Evolutionary conservation across 30 jellyfish, hydroid and myxozoan species (phyloP).

Genomic region (Pseudorhiza aurosa): DNA sequence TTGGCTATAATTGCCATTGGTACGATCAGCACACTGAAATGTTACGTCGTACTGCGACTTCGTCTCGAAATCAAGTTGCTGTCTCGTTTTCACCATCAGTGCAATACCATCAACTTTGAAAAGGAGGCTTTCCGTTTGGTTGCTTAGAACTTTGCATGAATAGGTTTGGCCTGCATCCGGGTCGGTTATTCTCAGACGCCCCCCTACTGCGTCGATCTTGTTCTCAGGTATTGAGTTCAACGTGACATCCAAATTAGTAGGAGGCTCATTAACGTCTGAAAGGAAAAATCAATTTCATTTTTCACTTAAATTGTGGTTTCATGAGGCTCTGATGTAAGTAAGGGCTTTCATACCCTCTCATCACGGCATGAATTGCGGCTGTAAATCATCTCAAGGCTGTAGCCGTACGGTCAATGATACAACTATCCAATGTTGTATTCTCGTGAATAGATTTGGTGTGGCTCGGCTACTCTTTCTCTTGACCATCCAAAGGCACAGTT

Average conservation of each 20-base stretch:
- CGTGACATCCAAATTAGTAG: conserved; percentile 31
- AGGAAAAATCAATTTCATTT: background rate
- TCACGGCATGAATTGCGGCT: too few species aligned
- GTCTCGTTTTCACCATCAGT: conserved; percentile 32
- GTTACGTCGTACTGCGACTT: conserved; percentile 30
- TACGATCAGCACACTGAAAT: conserved; percentile 43
- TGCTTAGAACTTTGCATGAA: conserved; percentile 33
- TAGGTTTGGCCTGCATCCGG: conserved; percentile 63
- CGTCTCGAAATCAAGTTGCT: conserved; percentile 43
- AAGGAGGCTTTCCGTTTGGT: conserved; percentile 21
- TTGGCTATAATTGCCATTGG: conserved; percentile 6
- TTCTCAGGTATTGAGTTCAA: conserved; percentile 27
- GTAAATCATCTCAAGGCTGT: too few species aligned
- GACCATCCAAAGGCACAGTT: too few species aligned
- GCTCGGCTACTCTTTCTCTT: too few species aligned
- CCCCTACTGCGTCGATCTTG: conserved; percentile 21
- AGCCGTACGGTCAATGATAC: too few species aligned
- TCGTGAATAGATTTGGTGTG: too few species aligned
- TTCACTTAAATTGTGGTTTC: too few species aligned
- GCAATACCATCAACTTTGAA: conserved; percentile 24
- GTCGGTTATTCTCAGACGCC: conserved; percentile 57
- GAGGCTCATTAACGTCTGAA: conserved; percentile 82
- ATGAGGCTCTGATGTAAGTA: too few species aligned
- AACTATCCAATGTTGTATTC: too few species aligned
- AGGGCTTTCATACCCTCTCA: too few species aligned